Evolutionary conservation across 2,888 invertebrate genomes (phyloP).

Genomic region (Nymphalis c-album): DNA sequence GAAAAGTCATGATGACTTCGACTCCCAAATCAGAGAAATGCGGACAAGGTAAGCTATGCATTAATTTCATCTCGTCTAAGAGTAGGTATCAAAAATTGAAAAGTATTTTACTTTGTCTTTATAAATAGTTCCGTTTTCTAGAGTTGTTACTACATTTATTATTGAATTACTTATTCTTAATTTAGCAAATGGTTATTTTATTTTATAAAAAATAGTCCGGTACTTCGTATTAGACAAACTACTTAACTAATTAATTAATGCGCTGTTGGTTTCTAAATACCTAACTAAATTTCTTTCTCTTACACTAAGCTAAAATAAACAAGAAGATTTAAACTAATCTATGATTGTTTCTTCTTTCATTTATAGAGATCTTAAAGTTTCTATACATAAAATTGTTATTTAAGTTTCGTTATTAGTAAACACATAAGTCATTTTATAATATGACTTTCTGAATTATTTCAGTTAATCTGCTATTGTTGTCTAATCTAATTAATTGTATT

Average conservation of each 20-base stretch:
- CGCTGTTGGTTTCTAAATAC: constrained; percentile 16
- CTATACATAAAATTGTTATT: not conserved
- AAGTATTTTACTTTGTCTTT: constrained; percentile 29
- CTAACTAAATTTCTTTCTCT: constrained; percentile 12
- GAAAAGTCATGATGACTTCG: constrained; percentile 69
- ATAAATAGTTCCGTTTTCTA: constrained; percentile 21
- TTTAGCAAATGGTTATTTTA: not conserved
- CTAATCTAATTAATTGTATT: too few relatives aligned
- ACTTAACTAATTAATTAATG: constrained; percentile 21
- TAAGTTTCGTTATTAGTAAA: not conserved
- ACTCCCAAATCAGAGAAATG: constrained; percentile 79
- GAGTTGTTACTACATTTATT: constrained; percentile 1
- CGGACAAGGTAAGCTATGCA: constrained; percentile 69
- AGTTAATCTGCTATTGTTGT: too few relatives aligned
- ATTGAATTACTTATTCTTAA: not conserved
- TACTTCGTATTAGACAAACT: constrained; percentile 5
- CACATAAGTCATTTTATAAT: not conserved
- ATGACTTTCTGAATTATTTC: too few relatives aligned
- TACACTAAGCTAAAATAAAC: not conserved
- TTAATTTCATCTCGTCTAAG: constrained; percentile 46
- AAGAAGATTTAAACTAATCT: not conserved
- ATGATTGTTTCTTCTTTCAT: not conserved
- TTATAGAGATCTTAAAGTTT: not conserved
- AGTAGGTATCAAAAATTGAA: constrained; percentile 21
- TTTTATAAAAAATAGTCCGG: not conserved